Evolutionary conservation across 1,140 invertebrate species (phyloP), one percentile per base, ranked within the genome.

Genomic region (Drosophila aff.): DNA sequence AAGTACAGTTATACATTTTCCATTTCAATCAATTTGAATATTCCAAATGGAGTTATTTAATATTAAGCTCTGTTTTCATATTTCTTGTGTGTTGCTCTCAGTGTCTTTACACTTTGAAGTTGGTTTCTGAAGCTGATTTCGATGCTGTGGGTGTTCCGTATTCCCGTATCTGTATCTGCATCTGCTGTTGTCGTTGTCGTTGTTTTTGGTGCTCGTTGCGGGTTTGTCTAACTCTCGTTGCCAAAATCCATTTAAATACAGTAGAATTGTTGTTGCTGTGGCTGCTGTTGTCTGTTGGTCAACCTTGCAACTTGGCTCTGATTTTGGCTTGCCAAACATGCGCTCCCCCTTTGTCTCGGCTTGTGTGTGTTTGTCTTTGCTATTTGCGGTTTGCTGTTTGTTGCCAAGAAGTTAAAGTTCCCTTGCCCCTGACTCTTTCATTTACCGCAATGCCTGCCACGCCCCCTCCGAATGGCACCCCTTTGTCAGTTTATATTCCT

Each of bases 201-300:
- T 43, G 41, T 41, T 59, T 26, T 31, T 53, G 33, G 21, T 65
- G 55, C 62, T 66, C 59, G 72, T 60, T 76, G 65, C 62, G 76
- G 63, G 65, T 66, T 74, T 79, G 58, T 69, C 67, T 60, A 85
- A 75, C 68, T 87, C 76, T 75, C 44, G 61, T 89, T 83, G 83
- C 85, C 85, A 87, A 87, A 87, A 84, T 83, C 84, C 83, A 87
- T 87, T 87, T 87, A 87, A 87, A 87, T 89, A 78, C 76, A 72
- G 73, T 67, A 75, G 75, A 82, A 58, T 44, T 50, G 33, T 64
- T 73, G 64, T 44, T 49, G 68, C 21, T 58, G 60, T 28, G 33
- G 18, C 38, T 74, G 66, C 63, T 79, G 75, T 66, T 86, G 79
- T 74, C 63, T 83, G 81, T 58, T 82, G 74, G 69, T 79, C 78